These are phyloP conservation scores for Rapana venosa DNA, from an alignment of 2,888 invertebrate genomes.

Conservation along the genomic window DNA sequence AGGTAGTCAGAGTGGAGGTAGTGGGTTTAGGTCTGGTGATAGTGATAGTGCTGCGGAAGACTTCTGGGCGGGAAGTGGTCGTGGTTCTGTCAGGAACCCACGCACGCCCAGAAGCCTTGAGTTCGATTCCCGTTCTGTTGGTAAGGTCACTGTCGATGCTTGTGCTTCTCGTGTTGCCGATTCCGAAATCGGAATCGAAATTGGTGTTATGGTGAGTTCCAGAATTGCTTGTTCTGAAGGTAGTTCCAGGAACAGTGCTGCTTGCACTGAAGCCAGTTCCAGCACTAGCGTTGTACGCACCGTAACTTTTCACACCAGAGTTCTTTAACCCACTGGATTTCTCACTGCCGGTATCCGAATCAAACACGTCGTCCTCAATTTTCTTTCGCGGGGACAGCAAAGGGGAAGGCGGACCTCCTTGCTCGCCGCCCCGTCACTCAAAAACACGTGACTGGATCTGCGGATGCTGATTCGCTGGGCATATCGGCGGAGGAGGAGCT, in stretches of 20 bases:
- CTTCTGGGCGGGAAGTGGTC: too few relatives aligned
- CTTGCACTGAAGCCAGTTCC: neutral
- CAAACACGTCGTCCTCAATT: slow-evolving; percentile 27
- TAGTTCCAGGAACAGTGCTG: neutral
- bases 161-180: too few relatives aligned
- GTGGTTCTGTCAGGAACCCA: too few relatives aligned
- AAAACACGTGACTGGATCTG: slow-evolving; percentile 39
- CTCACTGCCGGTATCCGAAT: neutral
- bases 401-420: neutral
- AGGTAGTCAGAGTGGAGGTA: too few relatives aligned
- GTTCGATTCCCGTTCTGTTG: too few relatives aligned
- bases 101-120: too few relatives aligned
- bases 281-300: neutral
- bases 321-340: neutral
- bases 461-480: slow-evolving; percentile 26
- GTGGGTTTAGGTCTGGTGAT: too few relatives aligned
- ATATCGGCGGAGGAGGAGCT: neutral
- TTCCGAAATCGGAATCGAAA: too few relatives aligned
- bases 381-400: neutral
- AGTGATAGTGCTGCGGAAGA: too few relatives aligned
- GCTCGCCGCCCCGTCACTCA: slow-evolving; percentile 35
- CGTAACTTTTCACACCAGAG: neutral
- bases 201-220: too few relatives aligned
- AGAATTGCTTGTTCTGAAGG: too few relatives aligned
- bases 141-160: too few relatives aligned